Evolutionary conservation across 2,113 vertebrate genomes (phyloP), one percentile per base, ranked within the genome.

Genomic region (Lophius piscatorius): DNA sequence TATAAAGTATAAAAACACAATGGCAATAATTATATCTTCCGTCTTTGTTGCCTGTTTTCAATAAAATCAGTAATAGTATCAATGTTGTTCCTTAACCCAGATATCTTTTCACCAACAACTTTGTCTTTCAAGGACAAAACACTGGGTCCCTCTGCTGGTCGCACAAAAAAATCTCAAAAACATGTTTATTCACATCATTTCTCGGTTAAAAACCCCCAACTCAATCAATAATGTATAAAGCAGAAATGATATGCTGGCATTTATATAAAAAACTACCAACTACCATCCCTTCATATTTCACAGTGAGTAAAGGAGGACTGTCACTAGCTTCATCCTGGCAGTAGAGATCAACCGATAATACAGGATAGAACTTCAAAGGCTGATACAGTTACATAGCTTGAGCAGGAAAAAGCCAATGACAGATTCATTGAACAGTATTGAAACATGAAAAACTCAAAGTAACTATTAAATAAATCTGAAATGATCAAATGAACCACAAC

Each of bases 151-250:
- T 0, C 33, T 52, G 17, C 12, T 69, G 48, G 50, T 21, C 44
- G 38, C 14, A 41, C 7, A 9, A 10, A 9, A 11, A 24, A 64
- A 11, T 70, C 51, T 46, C 56, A 34, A 31, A 31, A 10, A 33
- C 33, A n/a, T n/a, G n/a, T n/a, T n/a, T n/a, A n/a, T n/a, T n/a
- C n/a, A n/a, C n/a, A n/a, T n/a, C n/a, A n/a, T n/a, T n/a, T n/a
- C n/a, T n/a, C n/a, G n/a, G n/a, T n/a, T 35, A 57, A 59, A 65
- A 14, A 23, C 14, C 31, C 51, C 35, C 38, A 40, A 6, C 9
- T 22, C 11, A 20, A 44, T 33, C 0, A 63, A 51, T 14, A 3
- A 59, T 47, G 31, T 16, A 2, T 3, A 38, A 33, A 0, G 18
- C 11, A 48, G 24, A 26, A 8, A 11, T 5, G 22, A 38, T 2